Evolutionary conservation across 1,140 invertebrate species (phyloP), one percentile per base, ranked within the genome.

Genomic region (Oedothorax gibbosus): DNA sequence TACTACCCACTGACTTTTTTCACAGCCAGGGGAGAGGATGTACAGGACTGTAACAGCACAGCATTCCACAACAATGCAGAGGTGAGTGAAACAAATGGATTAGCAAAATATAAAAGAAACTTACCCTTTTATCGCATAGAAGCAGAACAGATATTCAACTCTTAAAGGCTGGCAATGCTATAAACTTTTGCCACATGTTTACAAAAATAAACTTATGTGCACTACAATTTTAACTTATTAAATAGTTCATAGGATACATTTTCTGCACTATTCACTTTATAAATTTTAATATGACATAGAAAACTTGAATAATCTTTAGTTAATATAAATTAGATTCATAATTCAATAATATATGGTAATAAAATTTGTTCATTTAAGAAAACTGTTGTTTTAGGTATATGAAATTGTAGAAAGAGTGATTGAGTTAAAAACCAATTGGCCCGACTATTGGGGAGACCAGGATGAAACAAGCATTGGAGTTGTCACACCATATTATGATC

Each of bases 21-120:
- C 88, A 95, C 95, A 12, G 95, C 95, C 1, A 89, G 93, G 62
- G 95, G 95, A 5, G 92, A 94, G 88, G 95, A 96, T 89, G 91
- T 94, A 2, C 91, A 93, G 91, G 95, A 95, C 89, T 91, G 92
- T 73, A 95, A 96, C 88, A 96, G 95, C 12, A 96, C 95, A 2
- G 95, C 95, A 0, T 96, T 94, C 89, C 96, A 95, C 87, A 96
- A 97, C 89, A 94, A 94, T 88, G 93, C 93, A 5, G 96, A 97
- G 90, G 95, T 82, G 50, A 49, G 65, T 68, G 35, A 35, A 35
- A 35, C 2, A 35, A 35, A 1, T 5, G 5, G 35, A 5, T 35
- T 35, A 35, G 35, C 35, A 35, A 5, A 35, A 35, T 35, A 5
- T 35, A 2, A 2, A 35, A 35, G 5, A 35, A 62, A 62, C 1